These are phyloP conservation scores for Pseudomyrmex concolor DNA, from an alignment of 1,140 invertebrate genomes.

Conservation along the genomic window DNA sequence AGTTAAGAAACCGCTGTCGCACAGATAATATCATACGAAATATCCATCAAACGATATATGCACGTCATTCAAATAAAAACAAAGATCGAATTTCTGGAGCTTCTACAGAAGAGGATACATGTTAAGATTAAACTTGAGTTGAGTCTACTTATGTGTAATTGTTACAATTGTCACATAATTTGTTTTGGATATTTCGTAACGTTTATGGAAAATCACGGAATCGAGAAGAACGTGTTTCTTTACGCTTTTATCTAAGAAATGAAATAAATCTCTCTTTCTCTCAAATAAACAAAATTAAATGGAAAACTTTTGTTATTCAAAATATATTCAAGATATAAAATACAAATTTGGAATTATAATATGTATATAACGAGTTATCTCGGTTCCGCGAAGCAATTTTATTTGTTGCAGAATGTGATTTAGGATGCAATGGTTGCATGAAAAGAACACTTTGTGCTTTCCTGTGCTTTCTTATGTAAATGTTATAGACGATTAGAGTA, in stretches of 20 bases:
- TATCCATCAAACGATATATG: background rate
- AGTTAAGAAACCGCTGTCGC: constrained; percentile 41
- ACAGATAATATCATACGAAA: background rate
- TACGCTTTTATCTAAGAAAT: background rate
- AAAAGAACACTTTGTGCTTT: constrained; percentile 60
- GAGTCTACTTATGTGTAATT: too few relatives aligned
- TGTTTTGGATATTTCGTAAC: constrained; percentile 45
- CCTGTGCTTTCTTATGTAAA: constrained; percentile 61
- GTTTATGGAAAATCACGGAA: constrained; percentile 45
- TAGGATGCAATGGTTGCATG: constrained; percentile 62
- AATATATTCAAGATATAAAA: background rate
- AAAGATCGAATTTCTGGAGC: background rate
- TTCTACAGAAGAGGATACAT: background rate
- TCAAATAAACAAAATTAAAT: background rate
- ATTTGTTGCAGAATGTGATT: constrained; percentile 52
- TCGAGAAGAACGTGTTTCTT: constrained; percentile 11
- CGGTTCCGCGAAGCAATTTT: constrained; percentile 34
- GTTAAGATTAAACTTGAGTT: too few relatives aligned
- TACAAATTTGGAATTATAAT: background rate
- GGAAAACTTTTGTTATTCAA: background rate
- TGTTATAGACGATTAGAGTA: constrained; percentile 50
- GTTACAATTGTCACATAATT: too few relatives aligned
- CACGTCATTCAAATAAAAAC: too few relatives aligned
- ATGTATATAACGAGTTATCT: constrained; percentile 18
- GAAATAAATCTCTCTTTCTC: too few relatives aligned